A percentile compares a stretch with the other conserved stretches of the same genome.
phyloP scores from a whole-genome alignment of 2,888 invertebrate species.

The Leucozona laternaria region DNA sequence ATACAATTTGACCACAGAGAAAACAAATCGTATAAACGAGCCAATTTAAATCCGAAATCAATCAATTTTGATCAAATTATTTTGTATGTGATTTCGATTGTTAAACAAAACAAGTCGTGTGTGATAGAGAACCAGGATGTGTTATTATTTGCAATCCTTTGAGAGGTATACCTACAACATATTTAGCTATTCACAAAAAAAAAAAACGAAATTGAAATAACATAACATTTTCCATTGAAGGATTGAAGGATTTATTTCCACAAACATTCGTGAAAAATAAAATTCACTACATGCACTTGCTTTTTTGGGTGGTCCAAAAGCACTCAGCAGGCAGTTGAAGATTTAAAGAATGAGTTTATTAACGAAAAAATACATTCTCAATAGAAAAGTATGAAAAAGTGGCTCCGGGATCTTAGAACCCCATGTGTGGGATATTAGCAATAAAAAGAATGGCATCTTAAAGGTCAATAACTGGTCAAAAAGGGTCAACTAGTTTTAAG shows the following conservation, averaged over 20 bases:
- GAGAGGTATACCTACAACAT: neutral
- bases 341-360: too few relatives aligned
- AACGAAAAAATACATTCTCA: too few relatives aligned
- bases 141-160: neutral
- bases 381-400: too few relatives aligned
- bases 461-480: too few relatives aligned
- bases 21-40: neutral
- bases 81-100: neutral
- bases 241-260: neutral
- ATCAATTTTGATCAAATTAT: conserved; percentile 13
- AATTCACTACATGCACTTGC: too few relatives aligned
- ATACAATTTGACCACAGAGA: neutral
- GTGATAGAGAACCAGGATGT: neutral
- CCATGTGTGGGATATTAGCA: too few relatives aligned
- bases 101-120: neutral
- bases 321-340: too few relatives aligned
- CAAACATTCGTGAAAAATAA: neutral
- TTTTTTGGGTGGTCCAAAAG: too few relatives aligned
- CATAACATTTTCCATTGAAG: neutral
- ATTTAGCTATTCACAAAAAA: neutral
- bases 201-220: neutral
- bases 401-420: too few relatives aligned
- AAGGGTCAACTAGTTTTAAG: too few relatives aligned
- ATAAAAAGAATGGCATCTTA: too few relatives aligned
- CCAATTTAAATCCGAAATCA: neutral